Base-by-base conservation (phyloP, 2,797 vertebrate species). In the Hydrocynus forskahlii region DNA sequence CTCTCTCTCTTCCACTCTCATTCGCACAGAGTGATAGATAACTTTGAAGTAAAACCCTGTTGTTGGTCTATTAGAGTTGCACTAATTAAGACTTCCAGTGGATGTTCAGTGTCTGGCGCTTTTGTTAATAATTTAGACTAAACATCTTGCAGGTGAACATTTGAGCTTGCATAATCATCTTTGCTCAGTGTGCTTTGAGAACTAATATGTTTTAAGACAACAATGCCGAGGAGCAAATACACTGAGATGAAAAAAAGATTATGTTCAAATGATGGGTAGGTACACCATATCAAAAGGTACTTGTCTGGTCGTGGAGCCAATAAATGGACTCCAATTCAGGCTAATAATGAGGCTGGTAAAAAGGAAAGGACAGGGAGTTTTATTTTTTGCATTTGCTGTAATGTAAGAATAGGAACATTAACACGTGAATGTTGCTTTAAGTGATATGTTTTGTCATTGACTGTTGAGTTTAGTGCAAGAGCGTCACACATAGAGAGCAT, bases 181-280 rank as follows among this genome's bases (percentile, higher is more conserved):
- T 45, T 7, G 52, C 35, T 23, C 17, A 67, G 71, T 59, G 71
- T 45, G 38, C 2, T 40, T 29, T 16, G 9, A 68, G 35, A 48
- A 80, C 72, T 57, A 74, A 35, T 72, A 72, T 55, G 50, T 55
- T 72, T 62, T 60, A 72, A 21, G 25, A 79, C 50, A 21, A 29
- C 48, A 43, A 55, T 64, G 67, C 67, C 7, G 38, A 67, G 57
- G 7, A 45, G 35, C 62, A 48, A 73, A 64, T 17, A 67, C 48
- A 38, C 48, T 64, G 12, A 66, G 43, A 10, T 59, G 40, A 45
- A 73, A 14, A 40, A 54, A 72, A 25, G 1, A 73, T 21, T 68
- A 13, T 50, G n/a, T 29, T 16, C 0, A 8, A n/a, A 54, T 7
- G 59, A 55, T 57, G 45, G 25, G 40, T 43, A 72, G 23, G 48